Percentiles rank a stretch among this genome's conserved stretches.
Evolutionary conservation across 2,888 invertebrate genomes (phyloP).

Genomic region (Hydroisotoma schaefferi): DNA sequence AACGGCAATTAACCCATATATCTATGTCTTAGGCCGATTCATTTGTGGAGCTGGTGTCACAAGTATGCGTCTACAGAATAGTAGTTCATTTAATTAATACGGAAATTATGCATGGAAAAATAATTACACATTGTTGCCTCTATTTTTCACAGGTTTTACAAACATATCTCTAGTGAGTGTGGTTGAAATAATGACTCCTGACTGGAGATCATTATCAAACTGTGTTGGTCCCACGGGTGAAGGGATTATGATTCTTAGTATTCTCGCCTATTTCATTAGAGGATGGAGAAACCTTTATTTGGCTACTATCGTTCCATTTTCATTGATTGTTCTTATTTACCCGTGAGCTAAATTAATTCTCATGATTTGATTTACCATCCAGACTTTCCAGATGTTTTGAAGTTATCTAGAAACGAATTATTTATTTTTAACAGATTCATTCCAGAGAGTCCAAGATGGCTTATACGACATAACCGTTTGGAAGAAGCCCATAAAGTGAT

Average conservation of each 20-base stretch:
- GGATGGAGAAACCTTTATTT: slow-evolving; percentile 37
- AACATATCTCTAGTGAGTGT: slow-evolving; percentile 7
- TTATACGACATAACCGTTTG: slow-evolving; percentile 25
- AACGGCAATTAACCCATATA: slow-evolving; percentile 16
- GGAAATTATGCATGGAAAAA: not conserved
- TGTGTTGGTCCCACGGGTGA: slow-evolving; percentile 41
- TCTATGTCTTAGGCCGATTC: slow-evolving; percentile 33
- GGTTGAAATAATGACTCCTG: slow-evolving; percentile 42
- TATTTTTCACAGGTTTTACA: slow-evolving; percentile 13
- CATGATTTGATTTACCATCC: not conserved
- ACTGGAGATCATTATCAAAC: slow-evolving; percentile 34
- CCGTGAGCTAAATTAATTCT: slow-evolving; percentile 15
- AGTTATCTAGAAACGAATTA: not conserved
- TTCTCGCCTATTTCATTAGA: slow-evolving; percentile 24
- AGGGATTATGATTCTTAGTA: slow-evolving; percentile 35
- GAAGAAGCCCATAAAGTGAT: slow-evolving; percentile 24
- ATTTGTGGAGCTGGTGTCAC: slow-evolving; percentile 33
- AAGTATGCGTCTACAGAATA: not conserved
- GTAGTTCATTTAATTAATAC: not conserved
- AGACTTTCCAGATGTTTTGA: too few species aligned
- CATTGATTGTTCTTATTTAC: slow-evolving; percentile 22
- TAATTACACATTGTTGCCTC: not conserved
- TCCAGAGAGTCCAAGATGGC: slow-evolving; percentile 42
- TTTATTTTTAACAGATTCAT: slow-evolving; percentile 14
- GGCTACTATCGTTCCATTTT: slow-evolving; percentile 30